Evolutionary conservation across 1,140 invertebrate species (phyloP).

Genomic region (Drosophila pseudoobscura): DNA sequence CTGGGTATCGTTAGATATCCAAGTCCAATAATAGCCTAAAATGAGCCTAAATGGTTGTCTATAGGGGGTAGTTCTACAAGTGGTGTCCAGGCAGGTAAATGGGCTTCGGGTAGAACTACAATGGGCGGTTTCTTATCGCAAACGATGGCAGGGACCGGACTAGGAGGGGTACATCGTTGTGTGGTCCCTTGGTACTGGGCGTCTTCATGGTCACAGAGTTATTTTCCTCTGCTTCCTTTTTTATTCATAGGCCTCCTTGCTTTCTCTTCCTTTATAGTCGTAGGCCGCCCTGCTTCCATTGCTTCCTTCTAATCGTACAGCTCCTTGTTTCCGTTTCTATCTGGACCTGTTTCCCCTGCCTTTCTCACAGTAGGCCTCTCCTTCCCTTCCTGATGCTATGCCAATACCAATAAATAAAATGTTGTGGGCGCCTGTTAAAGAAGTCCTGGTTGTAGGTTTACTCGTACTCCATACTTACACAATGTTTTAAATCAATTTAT

Average conservation of each 20-base stretch:
- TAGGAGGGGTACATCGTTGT: constrained; percentile 14
- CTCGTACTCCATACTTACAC: constrained; percentile 45
- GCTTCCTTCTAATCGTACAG: too few relatives aligned
- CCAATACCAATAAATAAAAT: constrained; percentile 67
- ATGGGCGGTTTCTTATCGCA: constrained; percentile 38
- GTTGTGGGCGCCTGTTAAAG: constrained; percentile 8
- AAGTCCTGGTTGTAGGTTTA: neutral
- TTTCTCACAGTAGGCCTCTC: neutral
- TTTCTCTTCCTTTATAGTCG: too few relatives aligned
- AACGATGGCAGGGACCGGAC: constrained; percentile 11
- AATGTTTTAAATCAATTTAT: constrained; percentile 70
- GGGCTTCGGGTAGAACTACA: constrained; percentile 48
- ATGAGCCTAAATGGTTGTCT: constrained; percentile 56
- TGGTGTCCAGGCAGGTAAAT: constrained; percentile 47
- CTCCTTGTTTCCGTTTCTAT: neutral
- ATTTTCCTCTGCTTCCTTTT: too few relatives aligned
- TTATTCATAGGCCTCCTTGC: too few relatives aligned
- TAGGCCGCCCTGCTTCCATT: too few relatives aligned
- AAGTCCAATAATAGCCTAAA: constrained; percentile 66
- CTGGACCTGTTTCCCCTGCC: constrained; percentile 4
- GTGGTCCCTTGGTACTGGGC: too few relatives aligned
- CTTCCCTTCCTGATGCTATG: neutral
- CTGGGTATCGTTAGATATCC: constrained; percentile 18
- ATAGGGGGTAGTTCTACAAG: neutral
- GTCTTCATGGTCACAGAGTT: too few relatives aligned